phyloP scores from a whole-genome alignment of 2,888 invertebrate species.

The Subacronicta megacephala region DNA sequence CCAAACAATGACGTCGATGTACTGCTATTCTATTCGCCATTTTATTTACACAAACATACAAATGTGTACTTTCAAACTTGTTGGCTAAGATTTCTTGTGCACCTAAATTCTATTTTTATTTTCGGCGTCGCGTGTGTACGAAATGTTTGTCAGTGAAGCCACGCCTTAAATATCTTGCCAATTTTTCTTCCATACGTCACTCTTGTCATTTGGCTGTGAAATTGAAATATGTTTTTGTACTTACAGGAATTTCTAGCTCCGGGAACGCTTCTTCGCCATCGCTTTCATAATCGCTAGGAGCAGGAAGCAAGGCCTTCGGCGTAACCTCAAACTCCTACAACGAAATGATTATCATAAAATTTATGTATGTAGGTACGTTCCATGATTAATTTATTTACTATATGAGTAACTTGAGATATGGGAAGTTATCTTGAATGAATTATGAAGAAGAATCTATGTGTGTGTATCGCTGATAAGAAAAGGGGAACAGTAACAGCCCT shows the following conservation, averaged over 20 bases:
- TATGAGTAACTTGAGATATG: conserved; percentile 10
- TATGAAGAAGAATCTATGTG: conserved; percentile 46
- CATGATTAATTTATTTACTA: conserved; percentile 15
- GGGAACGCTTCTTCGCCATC: conserved; percentile 86
- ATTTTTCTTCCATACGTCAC: conserved; percentile 23
- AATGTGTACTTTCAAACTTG: conserved; percentile 5
- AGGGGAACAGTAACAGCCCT: conserved; percentile 63
- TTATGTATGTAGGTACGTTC: not conserved
- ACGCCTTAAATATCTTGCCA: conserved; percentile 48
- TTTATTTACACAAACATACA: conserved; percentile 15
- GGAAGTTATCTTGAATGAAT: conserved; percentile 28
- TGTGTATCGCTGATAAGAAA: conserved; percentile 60
- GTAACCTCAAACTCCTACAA: conserved; percentile 78
- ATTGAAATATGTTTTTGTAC: conserved; percentile 56
- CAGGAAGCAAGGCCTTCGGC: conserved; percentile 70
- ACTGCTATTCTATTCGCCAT: conserved; percentile 21
- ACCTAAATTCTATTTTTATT: conserved; percentile 30
- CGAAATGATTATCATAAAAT: conserved; percentile 15
- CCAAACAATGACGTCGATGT: conserved; percentile 50
- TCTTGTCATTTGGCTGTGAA: conserved; percentile 2
- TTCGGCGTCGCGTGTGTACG: conserved; percentile 16
- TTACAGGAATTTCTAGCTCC: conserved; percentile 83
- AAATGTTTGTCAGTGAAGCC: conserved; percentile 22
- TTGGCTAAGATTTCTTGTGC: conserved; percentile 19
- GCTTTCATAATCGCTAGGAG: conserved; percentile 83